phyloP scores from a whole-genome alignment of 2,797 vertebrate species.

The Macroramphosus scolopax region DNA sequence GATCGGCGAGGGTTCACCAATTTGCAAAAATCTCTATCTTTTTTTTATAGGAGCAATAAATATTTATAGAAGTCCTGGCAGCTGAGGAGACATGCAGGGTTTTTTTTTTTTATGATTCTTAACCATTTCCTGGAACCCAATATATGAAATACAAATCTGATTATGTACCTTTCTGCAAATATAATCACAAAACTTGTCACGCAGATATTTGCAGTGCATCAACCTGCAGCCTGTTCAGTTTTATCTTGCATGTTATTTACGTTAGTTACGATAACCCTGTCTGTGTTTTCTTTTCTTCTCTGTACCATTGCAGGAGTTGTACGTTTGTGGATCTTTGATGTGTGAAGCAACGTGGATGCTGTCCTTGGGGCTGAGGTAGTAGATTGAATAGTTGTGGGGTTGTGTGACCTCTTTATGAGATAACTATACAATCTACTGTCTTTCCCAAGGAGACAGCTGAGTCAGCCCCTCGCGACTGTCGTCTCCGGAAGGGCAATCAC shows the following conservation, averaged over 20 bases:
- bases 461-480: slow-evolving; percentile 66
- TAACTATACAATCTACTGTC: slow-evolving; percentile 98
- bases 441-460: slow-evolving; percentile 92
- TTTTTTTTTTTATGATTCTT: slow-evolving; percentile 28
- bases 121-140: slow-evolving; percentile 23
- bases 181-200: too few species aligned
- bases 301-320: slow-evolving; percentile 51
- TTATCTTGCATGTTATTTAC: slow-evolving; percentile 16
- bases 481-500: slow-evolving; percentile 30
- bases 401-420: slow-evolving; percentile 82
- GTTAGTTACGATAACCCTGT: slow-evolving; percentile 31
- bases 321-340: slow-evolving; percentile 43
- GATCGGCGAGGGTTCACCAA: slow-evolving; percentile 28
- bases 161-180: too few species aligned
- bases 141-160: too few species aligned
- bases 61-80: slow-evolving; percentile 27
- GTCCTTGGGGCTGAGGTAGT: slow-evolving; percentile 96
- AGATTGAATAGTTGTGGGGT: slow-evolving; percentile 96
- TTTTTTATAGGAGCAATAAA: slow-evolving; percentile 23
- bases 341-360: slow-evolving; percentile 73
- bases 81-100: too few species aligned
- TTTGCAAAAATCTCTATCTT: slow-evolving; percentile 9
- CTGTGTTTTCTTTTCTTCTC: slow-evolving; percentile 36
- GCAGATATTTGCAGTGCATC: too few species aligned
- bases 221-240: too few species aligned